Evolutionary conservation across 2,113 vertebrate genomes (phyloP), one percentile per base, ranked within the genome.

Genomic region (Actenoides lindsayi): DNA sequence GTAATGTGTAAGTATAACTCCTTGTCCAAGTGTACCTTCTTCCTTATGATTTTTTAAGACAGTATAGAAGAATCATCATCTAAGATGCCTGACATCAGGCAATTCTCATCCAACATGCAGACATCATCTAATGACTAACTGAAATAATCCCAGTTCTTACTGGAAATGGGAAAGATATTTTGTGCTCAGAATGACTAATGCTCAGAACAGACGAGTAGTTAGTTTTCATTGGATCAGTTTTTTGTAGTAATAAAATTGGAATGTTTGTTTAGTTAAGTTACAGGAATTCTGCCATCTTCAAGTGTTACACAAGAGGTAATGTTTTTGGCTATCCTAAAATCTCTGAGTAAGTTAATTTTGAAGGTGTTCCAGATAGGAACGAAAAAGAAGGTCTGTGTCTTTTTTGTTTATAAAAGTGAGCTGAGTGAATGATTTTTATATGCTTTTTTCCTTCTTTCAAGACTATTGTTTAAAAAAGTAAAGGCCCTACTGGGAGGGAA

Each of bases 401-500:
- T 33, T 42, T 23, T 30, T 68, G 54, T n/a, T 37, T 31, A 1
- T 6, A 53, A 13, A 25, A 91, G 46, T 28, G 30, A 89, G 33
- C 23, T 3, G 3, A 93, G 28, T 7, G 12, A 79, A 21, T 78
- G 28, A 60, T 51, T 67, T 73, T 57, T 63, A 35, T n/a, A 67
- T 20, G 16, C 5, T 31, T 11, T 39, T 46, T 93, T 62, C 48
- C 56, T 92, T 75, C 50, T 56, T 74, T 74, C 76, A 91, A 99
- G 99, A 77, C 92, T 99, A 5, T 78, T 99, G 76, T 99, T 99
- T 97, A 98, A 97, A 85, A 99, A 99, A 93, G 99, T 99, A 30
- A 99, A 99, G 94, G 98, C 98, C 4, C 96, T 99, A 25, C 97
- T 99, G 70, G 99, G 99, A 35, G 99, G 99, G 7, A 98, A 98